Percentiles rank a stretch among this genome's conserved stretches.
Conservation (phyloP, 2,797 vertebrate species). For the Sardinella longiceps region DNA sequence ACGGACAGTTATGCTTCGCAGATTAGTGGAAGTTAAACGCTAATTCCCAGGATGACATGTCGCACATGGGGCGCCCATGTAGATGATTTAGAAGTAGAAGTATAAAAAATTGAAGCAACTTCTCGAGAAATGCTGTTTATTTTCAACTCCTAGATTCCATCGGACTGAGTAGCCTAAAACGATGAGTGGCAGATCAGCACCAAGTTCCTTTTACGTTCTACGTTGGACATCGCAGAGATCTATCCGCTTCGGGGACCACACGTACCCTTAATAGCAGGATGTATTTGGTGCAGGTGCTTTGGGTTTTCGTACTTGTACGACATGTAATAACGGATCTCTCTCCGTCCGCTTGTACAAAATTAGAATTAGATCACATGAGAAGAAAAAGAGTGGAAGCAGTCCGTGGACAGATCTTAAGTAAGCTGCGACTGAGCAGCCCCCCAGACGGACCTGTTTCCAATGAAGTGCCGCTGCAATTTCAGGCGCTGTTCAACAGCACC, state of each 20-base stretch:
- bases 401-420: constrained; percentile 90
- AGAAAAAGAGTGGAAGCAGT: constrained; percentile 91
- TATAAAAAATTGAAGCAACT: not conserved
- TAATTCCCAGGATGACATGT: not conserved
- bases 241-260: constrained; percentile 11
- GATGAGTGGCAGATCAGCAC: not conserved
- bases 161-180: constrained; percentile 10
- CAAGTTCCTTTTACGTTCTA: not conserved
- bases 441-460: constrained; percentile 81
- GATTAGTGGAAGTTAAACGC: not conserved
- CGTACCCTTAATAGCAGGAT: not conserved
- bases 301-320: not conserved
- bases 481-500: constrained; percentile 91
- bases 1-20: not conserved
- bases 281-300: not conserved
- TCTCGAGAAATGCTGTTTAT: not conserved
- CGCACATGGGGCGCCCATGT: not conserved
- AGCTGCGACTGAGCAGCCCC: constrained; percentile 86
- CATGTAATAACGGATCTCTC: constrained; percentile 55
- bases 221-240: constrained; percentile 12
- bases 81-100: no score
- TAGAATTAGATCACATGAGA: constrained; percentile 89
- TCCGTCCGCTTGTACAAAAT: constrained; percentile 89
- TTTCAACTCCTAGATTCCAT: not conserved
- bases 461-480: constrained; percentile 85